These are phyloP conservation scores for Chymomyza costata DNA, from an alignment of 1,140 invertebrate species.

Conservation along the genomic window DNA sequence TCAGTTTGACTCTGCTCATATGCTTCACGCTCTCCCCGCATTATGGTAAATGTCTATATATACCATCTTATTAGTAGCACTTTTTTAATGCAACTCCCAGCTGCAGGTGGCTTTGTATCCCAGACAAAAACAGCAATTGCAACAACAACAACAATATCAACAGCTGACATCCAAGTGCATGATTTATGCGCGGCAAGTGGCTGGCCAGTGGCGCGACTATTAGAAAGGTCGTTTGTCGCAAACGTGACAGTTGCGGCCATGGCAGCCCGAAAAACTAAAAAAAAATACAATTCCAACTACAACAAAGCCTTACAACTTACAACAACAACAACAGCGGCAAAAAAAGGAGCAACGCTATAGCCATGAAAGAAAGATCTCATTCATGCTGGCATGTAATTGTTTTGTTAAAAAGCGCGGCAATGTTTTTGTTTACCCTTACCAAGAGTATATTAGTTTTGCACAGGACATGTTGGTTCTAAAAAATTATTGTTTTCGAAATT, in stretches of 20 bases:
- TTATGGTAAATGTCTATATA: constrained; percentile 29
- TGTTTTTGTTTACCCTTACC: no score
- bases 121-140: not conserved
- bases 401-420: constrained; percentile 2
- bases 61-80: not conserved
- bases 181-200: constrained; percentile 26
- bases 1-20: constrained; percentile 21
- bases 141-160: not conserved
- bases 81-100: not conserved
- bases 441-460: no score
- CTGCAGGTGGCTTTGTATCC: constrained; percentile 8
- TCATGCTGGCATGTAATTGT: not conserved
- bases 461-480: no score
- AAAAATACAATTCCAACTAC: not conserved
- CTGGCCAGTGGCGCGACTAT: constrained; percentile 4
- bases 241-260: constrained; percentile 30
- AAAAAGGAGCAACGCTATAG: not conserved
- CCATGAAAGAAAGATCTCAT: no score
- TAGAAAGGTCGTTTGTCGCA: constrained; percentile 37
- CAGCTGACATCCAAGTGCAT: constrained; percentile 4
- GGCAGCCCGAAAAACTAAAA: not conserved
- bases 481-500: no score
- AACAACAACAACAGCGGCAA: not conserved
- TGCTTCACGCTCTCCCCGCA: constrained; percentile 34
- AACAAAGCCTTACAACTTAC: not conserved